These are phyloP conservation scores for Salvelinus namaycush DNA, from an alignment of 2,113 vertebrate genomes.

Conservation along the genomic window DNA sequence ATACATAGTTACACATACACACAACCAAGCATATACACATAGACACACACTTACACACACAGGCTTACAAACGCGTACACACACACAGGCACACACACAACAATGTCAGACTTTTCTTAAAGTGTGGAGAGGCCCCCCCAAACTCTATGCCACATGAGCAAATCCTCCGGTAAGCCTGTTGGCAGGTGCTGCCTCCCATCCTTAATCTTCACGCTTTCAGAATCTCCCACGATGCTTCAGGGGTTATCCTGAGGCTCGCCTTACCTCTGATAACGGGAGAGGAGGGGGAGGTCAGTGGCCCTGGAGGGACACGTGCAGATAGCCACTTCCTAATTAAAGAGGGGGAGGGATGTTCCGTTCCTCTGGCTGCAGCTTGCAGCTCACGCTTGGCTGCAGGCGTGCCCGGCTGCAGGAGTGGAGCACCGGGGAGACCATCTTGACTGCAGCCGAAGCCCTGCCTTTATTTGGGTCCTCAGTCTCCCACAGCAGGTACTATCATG, in stretches of 20 bases:
- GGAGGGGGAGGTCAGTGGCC: background rate
- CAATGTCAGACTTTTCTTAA: background rate
- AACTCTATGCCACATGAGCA: slow-evolving; percentile 15
- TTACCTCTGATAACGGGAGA: slow-evolving; percentile 44
- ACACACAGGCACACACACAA: background rate
- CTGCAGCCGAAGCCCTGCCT: background rate
- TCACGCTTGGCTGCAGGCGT: background rate
- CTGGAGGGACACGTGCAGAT: slow-evolving; percentile 19
- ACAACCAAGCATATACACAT: background rate
- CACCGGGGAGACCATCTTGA: background rate
- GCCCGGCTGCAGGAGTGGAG: background rate
- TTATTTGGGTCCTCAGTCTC: too few species aligned
- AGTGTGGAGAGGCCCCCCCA: slow-evolving; percentile 15
- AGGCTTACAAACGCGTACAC: background rate
- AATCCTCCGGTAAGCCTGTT: slow-evolving; percentile 40
- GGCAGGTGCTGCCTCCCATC: slow-evolving; percentile 39
- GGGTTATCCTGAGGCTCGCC: slow-evolving; percentile 36
- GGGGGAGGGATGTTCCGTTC: slow-evolving; percentile 38
- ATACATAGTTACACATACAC: background rate
- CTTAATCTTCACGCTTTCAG: slow-evolving; percentile 66
- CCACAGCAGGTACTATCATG: background rate
- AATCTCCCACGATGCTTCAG: slow-evolving; percentile 47
- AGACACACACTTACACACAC: slow-evolving; percentile 3
- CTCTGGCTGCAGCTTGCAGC: slow-evolving; percentile 21
- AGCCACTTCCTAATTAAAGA: slow-evolving; percentile 46